Conservation (phyloP, 2,113 vertebrate species). For the Notothenia coriiceps region DNA sequence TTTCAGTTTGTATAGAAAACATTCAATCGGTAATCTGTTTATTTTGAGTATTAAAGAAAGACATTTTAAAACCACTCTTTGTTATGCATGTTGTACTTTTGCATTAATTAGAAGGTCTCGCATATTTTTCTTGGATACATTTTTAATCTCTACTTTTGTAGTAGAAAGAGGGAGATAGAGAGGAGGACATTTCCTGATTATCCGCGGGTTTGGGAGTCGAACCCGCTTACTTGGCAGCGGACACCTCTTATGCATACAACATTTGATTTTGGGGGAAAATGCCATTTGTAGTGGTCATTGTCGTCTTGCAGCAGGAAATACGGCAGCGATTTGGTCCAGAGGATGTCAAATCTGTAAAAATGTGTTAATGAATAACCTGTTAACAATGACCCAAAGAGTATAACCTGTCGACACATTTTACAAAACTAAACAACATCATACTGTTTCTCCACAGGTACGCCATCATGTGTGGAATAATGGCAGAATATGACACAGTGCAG, state of each 20-base stretch:
- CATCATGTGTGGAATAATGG: slow-evolving; percentile 93
- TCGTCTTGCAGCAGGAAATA: neutral
- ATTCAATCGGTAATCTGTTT: neutral
- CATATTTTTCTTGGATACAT: too few relatives aligned
- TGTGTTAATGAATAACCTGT: neutral
- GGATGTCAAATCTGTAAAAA: neutral
- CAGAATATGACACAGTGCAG: slow-evolving; percentile 94
- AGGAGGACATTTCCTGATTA: too few relatives aligned
- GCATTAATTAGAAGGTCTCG: neutral
- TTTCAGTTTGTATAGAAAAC: too few relatives aligned
- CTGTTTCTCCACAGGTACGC: slow-evolving; percentile 88
- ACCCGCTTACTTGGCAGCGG: too few relatives aligned
- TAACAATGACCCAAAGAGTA: neutral
- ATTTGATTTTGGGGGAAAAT: too few relatives aligned
- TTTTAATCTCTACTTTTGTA: neutral
- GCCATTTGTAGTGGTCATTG: neutral
- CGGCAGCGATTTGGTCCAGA: neutral
- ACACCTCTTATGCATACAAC: too few relatives aligned
- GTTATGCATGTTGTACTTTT: neutral
- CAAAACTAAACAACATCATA: neutral
- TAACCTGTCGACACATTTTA: neutral
- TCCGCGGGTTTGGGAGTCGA: too few relatives aligned
- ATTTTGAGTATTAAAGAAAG: neutral
- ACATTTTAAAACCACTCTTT: neutral
- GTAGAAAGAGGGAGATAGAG: too few relatives aligned